Conservation (phyloP, 2,888 invertebrate genomes). For the Ectemnius cavifrons region DNA sequence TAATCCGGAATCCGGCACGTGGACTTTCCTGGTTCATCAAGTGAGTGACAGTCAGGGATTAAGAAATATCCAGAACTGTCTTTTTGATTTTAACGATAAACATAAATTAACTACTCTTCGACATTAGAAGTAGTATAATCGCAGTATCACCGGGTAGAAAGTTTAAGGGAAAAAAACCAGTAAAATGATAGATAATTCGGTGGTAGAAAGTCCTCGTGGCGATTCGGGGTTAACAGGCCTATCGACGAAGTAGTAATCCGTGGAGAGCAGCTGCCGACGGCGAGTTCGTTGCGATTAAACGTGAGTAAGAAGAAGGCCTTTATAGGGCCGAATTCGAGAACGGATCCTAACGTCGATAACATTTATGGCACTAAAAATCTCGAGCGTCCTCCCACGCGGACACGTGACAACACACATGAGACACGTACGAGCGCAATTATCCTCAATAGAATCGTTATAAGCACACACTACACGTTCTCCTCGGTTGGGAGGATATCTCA, state of each 20-base stretch:
- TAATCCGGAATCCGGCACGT: constrained; percentile 40
- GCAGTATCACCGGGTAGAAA: too few relatives aligned
- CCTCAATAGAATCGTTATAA: constrained; percentile 17
- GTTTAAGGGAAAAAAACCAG: neutral
- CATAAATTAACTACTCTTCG: too few relatives aligned
- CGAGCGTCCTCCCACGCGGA: constrained; percentile 39
- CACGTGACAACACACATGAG: constrained; percentile 52
- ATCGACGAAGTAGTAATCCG: constrained; percentile 26
- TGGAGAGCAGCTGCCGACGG: constrained; percentile 36
- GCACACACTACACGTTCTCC: constrained; percentile 48
- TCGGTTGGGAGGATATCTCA: neutral
- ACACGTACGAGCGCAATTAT: constrained; percentile 39
- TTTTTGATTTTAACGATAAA: too few relatives aligned
- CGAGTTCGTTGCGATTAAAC: constrained; percentile 26
- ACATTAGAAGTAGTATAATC: too few relatives aligned
- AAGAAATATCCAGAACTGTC: too few relatives aligned
- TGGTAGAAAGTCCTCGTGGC: constrained; percentile 7
- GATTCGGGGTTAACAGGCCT: constrained; percentile 31
- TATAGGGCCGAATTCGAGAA: constrained; percentile 29
- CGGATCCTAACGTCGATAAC: constrained; percentile 37
- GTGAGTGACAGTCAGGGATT: too few relatives aligned
- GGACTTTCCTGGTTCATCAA: constrained; percentile 24
- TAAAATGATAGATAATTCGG: neutral
- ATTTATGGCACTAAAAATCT: constrained; percentile 57
- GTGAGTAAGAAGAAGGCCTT: neutral